These are phyloP conservation scores for Alloscopus bannaensis DNA, from an alignment of 2,888 invertebrate genomes.

Conservation along the genomic window DNA sequence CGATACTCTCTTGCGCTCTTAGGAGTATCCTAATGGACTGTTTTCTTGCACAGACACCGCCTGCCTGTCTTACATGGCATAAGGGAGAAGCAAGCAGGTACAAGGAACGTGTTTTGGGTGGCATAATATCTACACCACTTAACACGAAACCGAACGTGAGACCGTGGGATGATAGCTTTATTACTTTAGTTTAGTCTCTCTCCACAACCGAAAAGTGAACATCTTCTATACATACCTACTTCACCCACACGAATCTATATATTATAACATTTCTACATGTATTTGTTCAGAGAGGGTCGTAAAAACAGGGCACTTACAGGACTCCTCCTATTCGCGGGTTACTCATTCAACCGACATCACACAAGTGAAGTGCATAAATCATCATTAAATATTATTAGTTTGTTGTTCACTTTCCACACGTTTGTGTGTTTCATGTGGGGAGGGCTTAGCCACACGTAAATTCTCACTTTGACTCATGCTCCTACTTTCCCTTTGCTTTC, in stretches of 20 bases:
- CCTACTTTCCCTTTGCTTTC: no score
- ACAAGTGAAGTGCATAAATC: constrained; percentile 54
- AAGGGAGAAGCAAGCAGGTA: no score
- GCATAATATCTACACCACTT: not conserved
- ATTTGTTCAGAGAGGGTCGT: no score
- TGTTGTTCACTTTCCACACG: constrained; percentile 1
- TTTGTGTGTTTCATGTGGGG: no score
- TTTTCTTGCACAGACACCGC: not conserved
- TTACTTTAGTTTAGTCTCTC: constrained; percentile 24
- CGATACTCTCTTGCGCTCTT: not conserved
- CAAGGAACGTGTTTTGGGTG: no score
- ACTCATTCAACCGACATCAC: not conserved
- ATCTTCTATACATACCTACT: no score
- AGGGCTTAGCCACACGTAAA: not conserved
- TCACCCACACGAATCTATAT: no score
- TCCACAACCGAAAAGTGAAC: no score
- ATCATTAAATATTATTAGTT: constrained; percentile 53
- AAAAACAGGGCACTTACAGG: no score
- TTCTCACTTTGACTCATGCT: not conserved
- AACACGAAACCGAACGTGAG: constrained; percentile 3
- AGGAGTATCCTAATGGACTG: constrained; percentile 15
- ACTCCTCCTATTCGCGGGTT: no score
- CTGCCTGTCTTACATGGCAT: no score
- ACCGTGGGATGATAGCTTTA: constrained; percentile 41
- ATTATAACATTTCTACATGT: no score